Base-by-base conservation (phyloP, 37 sponge, comb jelly and placozoan genomes). In the Axinella damicornis region DNA sequence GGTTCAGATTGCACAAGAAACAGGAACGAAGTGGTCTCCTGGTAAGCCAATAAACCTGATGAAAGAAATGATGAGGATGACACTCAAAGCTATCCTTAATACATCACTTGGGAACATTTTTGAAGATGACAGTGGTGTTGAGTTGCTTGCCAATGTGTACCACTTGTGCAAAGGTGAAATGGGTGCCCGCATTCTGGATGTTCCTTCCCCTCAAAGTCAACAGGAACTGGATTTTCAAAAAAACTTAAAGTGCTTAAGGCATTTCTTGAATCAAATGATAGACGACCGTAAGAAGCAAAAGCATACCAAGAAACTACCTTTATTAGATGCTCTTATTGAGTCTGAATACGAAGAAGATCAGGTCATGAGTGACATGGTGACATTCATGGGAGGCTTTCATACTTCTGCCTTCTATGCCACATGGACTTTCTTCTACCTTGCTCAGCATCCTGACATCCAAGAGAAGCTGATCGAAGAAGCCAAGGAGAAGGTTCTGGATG, bases 81-180 rank as follows among this genome's bases (percentile, higher is more conserved):
- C 65, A 14, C 39, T 71, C 14, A 83, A 72, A 40, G 56, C 74
- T n/a, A 72, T 83, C 35, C 59, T 83, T 5, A 55, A 4, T 32
- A 83, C 83, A 72, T 83, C 83, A 20, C 74, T 83, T 83, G 73
- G 73, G 11, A 72, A 83, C 35, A 72, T 83, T 72, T 83, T 83
- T 83, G 65, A 83, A 57, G 74, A 83, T 35, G 60, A 83, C 57
- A 72, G 74, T 72, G 83, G 53, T 41, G 57, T 83, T 58, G 82
- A 81, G 5, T 33, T 69, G 22, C 58, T 81, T n/a, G 56, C 71
- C 32, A 52, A 38, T 9, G 13, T 69, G 4, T 81, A 81, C 52
- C 71, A 81, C 58, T 2, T 53, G 16, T 81, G 82, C 59, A 81
- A 81, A 46, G 13, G 37, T 68, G 82, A 81, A 81, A 81, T 69